Evolutionary conservation across 2,113 vertebrate genomes (phyloP).

Genomic region (Brevimyrus niger): DNA sequence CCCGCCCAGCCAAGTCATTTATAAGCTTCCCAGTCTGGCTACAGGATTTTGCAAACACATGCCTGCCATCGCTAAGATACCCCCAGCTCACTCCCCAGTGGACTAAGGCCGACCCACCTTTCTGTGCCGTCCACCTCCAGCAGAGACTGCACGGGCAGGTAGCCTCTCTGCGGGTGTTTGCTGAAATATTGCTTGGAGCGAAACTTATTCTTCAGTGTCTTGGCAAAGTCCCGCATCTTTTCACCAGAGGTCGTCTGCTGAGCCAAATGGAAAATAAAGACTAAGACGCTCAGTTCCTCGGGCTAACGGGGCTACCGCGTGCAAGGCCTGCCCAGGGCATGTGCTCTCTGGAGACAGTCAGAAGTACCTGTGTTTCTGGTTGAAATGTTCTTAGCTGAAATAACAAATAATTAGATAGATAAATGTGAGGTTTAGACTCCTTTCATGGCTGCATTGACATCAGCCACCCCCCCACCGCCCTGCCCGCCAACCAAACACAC

Average conservation of each 20-base stretch:
- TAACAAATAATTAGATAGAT: background rate
- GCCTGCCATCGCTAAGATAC: background rate
- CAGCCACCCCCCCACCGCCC: background rate
- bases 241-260: slow-evolving; percentile 74
- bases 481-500: background rate
- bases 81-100: background rate
- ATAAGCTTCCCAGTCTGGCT: background rate
- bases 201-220: slow-evolving; percentile 75
- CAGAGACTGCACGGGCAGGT: slow-evolving; percentile 70
- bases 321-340: background rate
- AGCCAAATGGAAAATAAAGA: background rate
- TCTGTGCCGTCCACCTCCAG: slow-evolving; percentile 65
- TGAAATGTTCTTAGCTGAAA: background rate
- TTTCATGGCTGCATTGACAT: background rate
- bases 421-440: background rate
- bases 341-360: background rate
- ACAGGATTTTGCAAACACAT: background rate
- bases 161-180: slow-evolving; percentile 71
- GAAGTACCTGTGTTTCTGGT: background rate
- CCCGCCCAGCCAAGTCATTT: background rate
- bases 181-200: slow-evolving; percentile 77
- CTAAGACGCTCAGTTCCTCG: background rate
- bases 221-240: slow-evolving; percentile 77
- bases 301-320: background rate
- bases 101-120: slow-evolving; percentile 54